These are phyloP conservation scores for Archilochus colubris DNA, from an alignment of 2,113 vertebrate genomes.

Conservation along the genomic window DNA sequence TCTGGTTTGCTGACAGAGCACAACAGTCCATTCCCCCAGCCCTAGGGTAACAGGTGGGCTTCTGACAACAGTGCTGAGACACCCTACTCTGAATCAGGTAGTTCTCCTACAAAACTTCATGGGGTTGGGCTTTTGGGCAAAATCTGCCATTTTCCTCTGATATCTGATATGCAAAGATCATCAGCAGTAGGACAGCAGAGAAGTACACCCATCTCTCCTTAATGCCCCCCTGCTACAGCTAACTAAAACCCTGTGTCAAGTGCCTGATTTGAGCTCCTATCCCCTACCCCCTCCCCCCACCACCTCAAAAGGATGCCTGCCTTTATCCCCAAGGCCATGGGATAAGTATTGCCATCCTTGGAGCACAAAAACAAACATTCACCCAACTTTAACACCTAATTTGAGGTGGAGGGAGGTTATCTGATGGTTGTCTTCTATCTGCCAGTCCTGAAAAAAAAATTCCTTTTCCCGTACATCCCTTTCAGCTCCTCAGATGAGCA, in stretches of 20 bases:
- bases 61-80: background rate
- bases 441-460: background rate
- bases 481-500: background rate
- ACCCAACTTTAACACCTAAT: background rate
- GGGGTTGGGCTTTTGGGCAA: background rate
- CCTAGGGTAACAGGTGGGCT: rapidly evolving
- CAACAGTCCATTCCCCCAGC: background rate
- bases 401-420: background rate
- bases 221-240: rapidly evolving
- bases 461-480: background rate
- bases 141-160: background rate
- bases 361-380: background rate
- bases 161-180: background rate
- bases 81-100: background rate
- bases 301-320: background rate
- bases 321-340: background rate
- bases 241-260: background rate
- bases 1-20: background rate
- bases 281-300: too few relatives aligned
- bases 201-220: rapidly evolving
- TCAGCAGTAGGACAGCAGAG: background rate
- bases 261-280: too few relatives aligned
- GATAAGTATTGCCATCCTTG: background rate
- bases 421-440: too few relatives aligned
- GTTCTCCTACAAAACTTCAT: background rate